Evolutionary conservation across 2,113 vertebrate species (phyloP).

Genomic region (Alosa alosa): DNA sequence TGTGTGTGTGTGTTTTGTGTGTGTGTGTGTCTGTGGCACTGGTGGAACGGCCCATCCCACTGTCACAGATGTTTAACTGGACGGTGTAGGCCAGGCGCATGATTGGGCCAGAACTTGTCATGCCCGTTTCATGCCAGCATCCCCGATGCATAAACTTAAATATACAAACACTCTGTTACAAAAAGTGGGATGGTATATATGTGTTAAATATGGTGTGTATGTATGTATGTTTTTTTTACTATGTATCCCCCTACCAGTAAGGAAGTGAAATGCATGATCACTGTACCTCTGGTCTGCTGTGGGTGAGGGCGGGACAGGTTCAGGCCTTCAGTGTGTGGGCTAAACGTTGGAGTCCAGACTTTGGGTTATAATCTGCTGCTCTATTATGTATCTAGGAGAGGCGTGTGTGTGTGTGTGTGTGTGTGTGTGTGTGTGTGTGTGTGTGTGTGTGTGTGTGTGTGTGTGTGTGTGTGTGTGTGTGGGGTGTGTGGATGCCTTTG

Average conservation of each 20-base stretch:
- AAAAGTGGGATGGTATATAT: conserved; percentile 45
- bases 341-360: neutral
- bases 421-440: neutral
- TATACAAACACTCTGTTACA: conserved; percentile 32
- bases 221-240: neutral
- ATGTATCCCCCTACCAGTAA: neutral
- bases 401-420: neutral
- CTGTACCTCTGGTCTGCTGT: neutral
- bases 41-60: neutral
- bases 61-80: neutral
- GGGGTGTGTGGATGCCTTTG: neutral
- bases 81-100: neutral
- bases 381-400: neutral
- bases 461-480: neutral
- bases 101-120: neutral
- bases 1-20: conserved; percentile 33
- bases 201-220: neutral
- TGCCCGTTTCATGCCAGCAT: neutral
- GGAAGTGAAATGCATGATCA: neutral
- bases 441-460: neutral
- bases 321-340: neutral
- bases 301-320: neutral
- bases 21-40: conserved; percentile 30
- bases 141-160: conserved; percentile 16
- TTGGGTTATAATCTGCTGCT: conserved; percentile 1